phyloP scores from a whole-genome alignment of 2,888 invertebrate genomes.

The Epirrhoe alternata region DNA sequence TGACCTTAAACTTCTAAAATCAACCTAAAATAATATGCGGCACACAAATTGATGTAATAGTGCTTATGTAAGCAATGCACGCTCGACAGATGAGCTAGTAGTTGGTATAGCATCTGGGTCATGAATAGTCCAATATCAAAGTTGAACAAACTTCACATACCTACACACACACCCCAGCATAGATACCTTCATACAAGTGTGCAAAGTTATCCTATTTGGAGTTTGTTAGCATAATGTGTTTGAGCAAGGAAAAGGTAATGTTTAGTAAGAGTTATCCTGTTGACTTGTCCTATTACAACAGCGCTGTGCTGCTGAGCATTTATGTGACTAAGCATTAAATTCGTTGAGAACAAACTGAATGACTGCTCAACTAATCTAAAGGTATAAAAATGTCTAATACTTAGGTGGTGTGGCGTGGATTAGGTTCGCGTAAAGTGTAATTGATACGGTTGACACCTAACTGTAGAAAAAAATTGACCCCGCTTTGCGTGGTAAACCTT shows the following conservation, averaged over 20 bases:
- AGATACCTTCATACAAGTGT: not conserved
- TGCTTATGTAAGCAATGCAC: constrained; percentile 9
- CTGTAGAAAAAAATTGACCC: not conserved
- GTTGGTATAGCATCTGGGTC: constrained; percentile 11
- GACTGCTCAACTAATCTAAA: not conserved
- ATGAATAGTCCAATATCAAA: constrained; percentile 26
- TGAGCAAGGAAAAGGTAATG: not conserved
- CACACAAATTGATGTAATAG: constrained; percentile 10
- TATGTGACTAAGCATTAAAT: not conserved
- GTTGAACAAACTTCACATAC: constrained; percentile 45
- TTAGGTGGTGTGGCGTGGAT: too few relatives aligned
- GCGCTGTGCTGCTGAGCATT: not conserved
- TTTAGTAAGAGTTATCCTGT: not conserved
- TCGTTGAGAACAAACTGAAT: not conserved
- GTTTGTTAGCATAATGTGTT: constrained; percentile 9
- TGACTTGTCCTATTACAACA: not conserved
- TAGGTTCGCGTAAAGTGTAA: too few relatives aligned
- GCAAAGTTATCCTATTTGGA: constrained; percentile 7
- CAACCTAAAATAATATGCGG: constrained; percentile 2
- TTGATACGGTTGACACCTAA: too few relatives aligned
- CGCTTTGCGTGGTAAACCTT: not conserved
- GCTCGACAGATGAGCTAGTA: constrained; percentile 1
- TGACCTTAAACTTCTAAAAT: constrained; percentile 19
- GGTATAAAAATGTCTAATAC: not conserved
- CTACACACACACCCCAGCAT: not conserved